Percentiles rank a stretch among this genome's conserved stretches.
Evolutionary conservation across 2,888 invertebrate species (phyloP).

Genomic region (Dorcus hopei): DNA sequence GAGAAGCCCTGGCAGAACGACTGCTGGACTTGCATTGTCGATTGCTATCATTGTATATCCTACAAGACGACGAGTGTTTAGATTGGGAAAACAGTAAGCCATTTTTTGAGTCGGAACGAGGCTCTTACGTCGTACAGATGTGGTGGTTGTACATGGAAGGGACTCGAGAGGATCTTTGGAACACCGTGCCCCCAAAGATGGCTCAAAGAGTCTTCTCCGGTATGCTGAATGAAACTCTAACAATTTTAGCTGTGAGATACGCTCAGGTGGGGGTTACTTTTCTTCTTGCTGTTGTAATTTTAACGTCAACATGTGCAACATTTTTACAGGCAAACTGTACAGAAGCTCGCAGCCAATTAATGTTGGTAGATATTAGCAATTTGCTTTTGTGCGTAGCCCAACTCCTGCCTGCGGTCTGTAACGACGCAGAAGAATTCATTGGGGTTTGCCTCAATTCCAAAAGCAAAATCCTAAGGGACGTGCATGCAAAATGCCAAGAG

Average conservation of each 20-base stretch:
- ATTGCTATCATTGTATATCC: slow-evolving; percentile 71
- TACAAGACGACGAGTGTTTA: slow-evolving; percentile 78
- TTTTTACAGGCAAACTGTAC: slow-evolving; percentile 61
- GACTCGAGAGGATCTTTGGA: slow-evolving; percentile 73
- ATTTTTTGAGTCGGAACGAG: slow-evolving; percentile 71
- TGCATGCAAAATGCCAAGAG: slow-evolving; percentile 80
- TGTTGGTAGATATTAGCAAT: slow-evolving; percentile 74
- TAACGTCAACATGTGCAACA: not conserved
- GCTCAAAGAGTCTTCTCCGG: slow-evolving; percentile 82
- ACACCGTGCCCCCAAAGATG: slow-evolving; percentile 84
- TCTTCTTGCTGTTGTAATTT: not conserved
- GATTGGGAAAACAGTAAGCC: slow-evolving; percentile 66
- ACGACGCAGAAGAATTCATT: slow-evolving; percentile 59
- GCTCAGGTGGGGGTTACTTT: slow-evolving; percentile 60
- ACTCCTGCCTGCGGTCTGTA: slow-evolving; percentile 67
- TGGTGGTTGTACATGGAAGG: slow-evolving; percentile 88
- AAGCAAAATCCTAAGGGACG: slow-evolving; percentile 71
- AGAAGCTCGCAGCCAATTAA: slow-evolving; percentile 55
- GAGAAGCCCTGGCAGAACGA: slow-evolving; percentile 79
- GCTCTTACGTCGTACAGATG: slow-evolving; percentile 80
- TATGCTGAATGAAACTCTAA: slow-evolving; percentile 81
- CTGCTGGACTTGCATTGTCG: slow-evolving; percentile 78
- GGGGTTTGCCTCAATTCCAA: slow-evolving; percentile 59
- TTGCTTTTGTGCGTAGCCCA: slow-evolving; percentile 73
- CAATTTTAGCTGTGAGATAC: slow-evolving; percentile 76